These are phyloP conservation scores for Xanthorhoe spadicearia DNA, from an alignment of 2,888 invertebrate species.

Conservation along the genomic window DNA sequence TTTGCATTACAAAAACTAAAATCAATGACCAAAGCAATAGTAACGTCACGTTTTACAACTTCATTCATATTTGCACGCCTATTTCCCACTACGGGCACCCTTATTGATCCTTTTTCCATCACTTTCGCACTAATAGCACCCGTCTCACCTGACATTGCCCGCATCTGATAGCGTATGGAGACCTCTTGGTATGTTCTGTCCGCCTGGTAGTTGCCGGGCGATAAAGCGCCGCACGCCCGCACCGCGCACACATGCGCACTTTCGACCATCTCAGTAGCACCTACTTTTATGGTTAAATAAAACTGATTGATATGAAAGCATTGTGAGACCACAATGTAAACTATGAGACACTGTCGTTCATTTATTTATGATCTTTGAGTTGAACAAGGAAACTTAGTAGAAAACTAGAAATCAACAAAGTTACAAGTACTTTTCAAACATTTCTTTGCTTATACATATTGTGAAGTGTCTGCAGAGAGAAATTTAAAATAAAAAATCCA, in stretches of 20 bases:
- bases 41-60: constrained; percentile 29
- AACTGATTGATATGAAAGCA: background rate
- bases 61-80: constrained; percentile 49
- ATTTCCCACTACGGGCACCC: constrained; percentile 20
- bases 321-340: background rate
- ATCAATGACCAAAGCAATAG: constrained; percentile 29
- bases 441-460: background rate
- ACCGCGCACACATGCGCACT: constrained; percentile 82
- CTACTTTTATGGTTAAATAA: background rate
- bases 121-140: constrained; percentile 24
- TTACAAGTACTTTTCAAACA: background rate
- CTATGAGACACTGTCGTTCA: background rate
- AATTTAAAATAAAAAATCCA: background rate
- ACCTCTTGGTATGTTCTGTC: constrained; percentile 54
- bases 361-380: background rate
- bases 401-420: background rate
- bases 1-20: constrained; percentile 5
- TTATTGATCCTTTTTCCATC: constrained; percentile 40
- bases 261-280: background rate
- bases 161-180: constrained; percentile 3
- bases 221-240: constrained; percentile 78
- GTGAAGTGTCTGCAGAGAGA: background rate
- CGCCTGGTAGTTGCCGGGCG: constrained; percentile 80
- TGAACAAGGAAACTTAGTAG: background rate
- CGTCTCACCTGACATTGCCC: constrained; percentile 19